Conservation (phyloP, 2,113 vertebrate genomes). For the Damaliscus lunatus region DNA sequence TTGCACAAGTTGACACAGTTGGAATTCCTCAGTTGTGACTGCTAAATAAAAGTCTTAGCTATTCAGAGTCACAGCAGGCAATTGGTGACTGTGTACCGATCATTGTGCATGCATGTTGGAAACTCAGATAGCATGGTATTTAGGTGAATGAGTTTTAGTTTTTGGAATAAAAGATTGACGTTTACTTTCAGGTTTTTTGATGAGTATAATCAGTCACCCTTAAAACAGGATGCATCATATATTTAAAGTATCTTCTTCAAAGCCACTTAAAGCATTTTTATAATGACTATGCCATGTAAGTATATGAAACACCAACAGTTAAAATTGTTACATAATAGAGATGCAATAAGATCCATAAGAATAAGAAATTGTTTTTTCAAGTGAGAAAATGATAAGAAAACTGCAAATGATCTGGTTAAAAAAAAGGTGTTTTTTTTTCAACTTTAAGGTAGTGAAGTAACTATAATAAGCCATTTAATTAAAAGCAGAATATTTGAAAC, state of each 20-base stretch:
- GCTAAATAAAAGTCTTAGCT: conserved; percentile 9
- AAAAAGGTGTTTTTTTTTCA: not conserved
- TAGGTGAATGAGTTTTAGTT: not conserved
- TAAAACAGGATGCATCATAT: not conserved
- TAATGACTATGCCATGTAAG: not conserved
- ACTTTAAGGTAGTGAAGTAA: not conserved
- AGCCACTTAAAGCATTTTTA: not conserved
- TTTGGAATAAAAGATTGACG: not conserved
- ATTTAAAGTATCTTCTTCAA: not conserved
- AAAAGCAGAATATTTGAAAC: not conserved
- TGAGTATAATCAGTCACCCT: not conserved
- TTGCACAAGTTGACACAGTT: not conserved
- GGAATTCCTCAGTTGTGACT: not conserved
- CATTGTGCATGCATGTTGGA: not conserved
- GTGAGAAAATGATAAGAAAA: not conserved
- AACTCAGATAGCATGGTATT: not conserved
- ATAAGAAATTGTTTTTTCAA: not conserved
- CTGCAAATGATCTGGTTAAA: not conserved
- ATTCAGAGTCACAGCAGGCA: not conserved
- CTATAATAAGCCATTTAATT: not conserved
- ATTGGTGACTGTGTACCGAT: not conserved
- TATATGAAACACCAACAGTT: not conserved
- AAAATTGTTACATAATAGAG: not conserved
- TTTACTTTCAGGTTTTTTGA: not conserved
- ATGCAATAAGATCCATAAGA: not conserved